phyloP scores from a whole-genome alignment of 2,113 vertebrate species.

The Peromyscus californicus region DNA sequence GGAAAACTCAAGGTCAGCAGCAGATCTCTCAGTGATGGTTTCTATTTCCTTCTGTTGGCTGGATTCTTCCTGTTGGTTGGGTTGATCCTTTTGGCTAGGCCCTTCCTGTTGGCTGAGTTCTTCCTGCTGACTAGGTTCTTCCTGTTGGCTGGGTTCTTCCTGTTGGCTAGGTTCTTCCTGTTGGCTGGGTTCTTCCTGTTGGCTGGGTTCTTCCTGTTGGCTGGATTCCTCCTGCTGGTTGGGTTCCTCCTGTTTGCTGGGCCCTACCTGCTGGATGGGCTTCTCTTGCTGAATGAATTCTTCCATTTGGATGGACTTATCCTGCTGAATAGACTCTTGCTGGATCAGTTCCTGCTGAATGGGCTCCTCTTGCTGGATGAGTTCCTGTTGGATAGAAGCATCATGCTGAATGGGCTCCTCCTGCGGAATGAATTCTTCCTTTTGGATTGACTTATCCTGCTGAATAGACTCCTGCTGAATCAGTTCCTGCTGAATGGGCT shows the following conservation, averaged over 20 bases:
- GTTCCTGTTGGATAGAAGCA: not conserved
- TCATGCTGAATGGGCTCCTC: not conserved
- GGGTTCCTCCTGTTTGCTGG: too few relatives aligned
- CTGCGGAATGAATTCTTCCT: not conserved
- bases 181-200: not conserved
- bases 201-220: not conserved
- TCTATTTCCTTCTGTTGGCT: constrained; percentile 6
- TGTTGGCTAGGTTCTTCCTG: not conserved
- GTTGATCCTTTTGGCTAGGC: not conserved
- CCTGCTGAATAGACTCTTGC: not conserved
- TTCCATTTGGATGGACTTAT: not conserved
- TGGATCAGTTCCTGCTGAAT: not conserved
- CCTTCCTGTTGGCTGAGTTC: not conserved
- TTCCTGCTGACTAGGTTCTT: not conserved
- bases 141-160: too few relatives aligned
- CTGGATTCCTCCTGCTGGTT: not conserved
- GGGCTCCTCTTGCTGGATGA: not conserved
- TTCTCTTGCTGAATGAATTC: not conserved
- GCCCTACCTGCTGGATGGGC: too few relatives aligned
- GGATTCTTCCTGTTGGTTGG: not conserved
- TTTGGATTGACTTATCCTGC: not conserved
- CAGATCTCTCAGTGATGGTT: constrained; percentile 13
- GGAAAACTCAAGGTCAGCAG: constrained; percentile 44
- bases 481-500: not conserved
- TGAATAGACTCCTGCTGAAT: not conserved